phyloP scores from a whole-genome alignment of 2,113 vertebrate species.

The Cyanistes caeruleus region DNA sequence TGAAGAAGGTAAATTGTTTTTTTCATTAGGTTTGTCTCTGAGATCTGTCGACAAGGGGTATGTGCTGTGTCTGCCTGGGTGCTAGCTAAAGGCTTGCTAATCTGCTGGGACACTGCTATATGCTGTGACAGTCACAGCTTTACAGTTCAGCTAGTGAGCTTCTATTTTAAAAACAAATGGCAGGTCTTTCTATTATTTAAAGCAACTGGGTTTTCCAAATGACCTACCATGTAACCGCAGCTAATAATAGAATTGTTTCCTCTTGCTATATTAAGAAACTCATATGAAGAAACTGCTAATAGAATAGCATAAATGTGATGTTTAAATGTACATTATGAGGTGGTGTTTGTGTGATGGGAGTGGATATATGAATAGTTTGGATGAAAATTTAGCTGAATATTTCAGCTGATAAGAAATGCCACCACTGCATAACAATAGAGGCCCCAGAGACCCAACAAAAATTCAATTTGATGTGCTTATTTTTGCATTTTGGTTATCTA shows the following conservation, averaged over 20 bases:
- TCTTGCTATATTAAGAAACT: not conserved
- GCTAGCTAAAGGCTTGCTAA: not conserved
- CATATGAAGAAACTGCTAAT: not conserved
- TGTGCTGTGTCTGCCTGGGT: not conserved
- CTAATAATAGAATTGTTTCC: not conserved
- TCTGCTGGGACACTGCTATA: not conserved
- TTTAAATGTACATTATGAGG: not conserved
- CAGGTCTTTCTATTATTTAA: not conserved
- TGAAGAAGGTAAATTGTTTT: conserved; percentile 88
- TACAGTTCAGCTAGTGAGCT: not conserved
- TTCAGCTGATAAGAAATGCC: not conserved
- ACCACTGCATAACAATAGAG: not conserved
- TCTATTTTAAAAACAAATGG: not conserved
- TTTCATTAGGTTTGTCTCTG: conserved; percentile 17
- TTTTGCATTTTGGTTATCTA: not conserved
- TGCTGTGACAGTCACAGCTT: not conserved
- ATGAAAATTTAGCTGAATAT: not conserved
- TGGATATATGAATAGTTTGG: not conserved
- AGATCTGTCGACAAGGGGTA: not conserved
- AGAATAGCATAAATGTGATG: not conserved
- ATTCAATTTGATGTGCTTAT: not conserved
- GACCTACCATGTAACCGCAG: not conserved
- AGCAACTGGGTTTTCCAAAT: not conserved
- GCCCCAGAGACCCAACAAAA: not conserved
- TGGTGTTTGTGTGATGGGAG: not conserved